Conservation (phyloP, 2,113 vertebrate species). For the Clarias magur region DNA sequence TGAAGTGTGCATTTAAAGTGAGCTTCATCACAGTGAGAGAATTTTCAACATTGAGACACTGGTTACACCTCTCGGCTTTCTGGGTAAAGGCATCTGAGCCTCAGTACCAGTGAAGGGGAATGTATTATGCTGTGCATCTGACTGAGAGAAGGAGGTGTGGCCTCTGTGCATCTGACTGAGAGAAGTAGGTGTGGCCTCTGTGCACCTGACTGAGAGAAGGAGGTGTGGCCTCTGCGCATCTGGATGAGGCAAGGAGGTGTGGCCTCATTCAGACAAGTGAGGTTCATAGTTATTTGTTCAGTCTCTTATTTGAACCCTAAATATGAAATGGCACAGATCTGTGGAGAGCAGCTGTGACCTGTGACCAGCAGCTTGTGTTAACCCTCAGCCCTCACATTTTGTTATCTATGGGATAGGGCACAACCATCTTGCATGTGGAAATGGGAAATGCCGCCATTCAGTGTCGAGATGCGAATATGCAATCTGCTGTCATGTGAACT, state of each 20-base stretch:
- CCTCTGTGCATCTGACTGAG: background rate
- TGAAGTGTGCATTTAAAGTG: background rate
- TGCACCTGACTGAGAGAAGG: background rate
- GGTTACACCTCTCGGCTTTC: background rate
- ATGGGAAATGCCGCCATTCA: background rate
- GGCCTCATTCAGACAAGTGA: background rate
- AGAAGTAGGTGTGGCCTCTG: background rate
- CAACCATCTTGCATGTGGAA: background rate
- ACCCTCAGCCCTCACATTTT: background rate
- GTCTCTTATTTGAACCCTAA: background rate
- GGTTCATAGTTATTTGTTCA: background rate
- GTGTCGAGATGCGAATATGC: background rate
- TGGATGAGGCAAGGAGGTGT: background rate
- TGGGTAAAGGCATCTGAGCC: background rate
- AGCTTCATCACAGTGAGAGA: background rate
- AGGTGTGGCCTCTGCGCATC: background rate
- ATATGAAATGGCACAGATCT: background rate
- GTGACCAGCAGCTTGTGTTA: background rate
- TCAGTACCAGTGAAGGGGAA: background rate
- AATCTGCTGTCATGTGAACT: background rate
- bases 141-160: background rate
- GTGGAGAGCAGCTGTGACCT: background rate
- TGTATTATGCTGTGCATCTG: background rate
- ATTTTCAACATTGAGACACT: background rate
- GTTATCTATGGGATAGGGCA: background rate